phyloP scores from a whole-genome alignment of 2,113 vertebrate genomes.

The Hippocampus comes region DNA sequence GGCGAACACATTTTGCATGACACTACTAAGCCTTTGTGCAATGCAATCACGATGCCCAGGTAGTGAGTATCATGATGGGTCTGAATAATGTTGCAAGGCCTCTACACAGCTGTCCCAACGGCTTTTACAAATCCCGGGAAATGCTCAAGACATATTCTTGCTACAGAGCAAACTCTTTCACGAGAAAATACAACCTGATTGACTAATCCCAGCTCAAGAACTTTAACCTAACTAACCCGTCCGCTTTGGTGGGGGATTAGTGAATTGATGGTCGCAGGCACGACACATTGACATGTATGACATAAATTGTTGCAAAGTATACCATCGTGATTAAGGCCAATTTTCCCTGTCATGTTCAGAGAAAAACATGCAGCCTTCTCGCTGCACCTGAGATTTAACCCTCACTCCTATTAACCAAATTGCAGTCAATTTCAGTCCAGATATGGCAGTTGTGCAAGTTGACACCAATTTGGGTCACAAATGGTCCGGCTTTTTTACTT shows the following conservation, averaged over 20 bases:
- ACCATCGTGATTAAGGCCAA: slow-evolving; percentile 40
- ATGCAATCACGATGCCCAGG: background rate
- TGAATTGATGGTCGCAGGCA: slow-evolving; percentile 25
- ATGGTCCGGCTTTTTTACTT: slow-evolving; percentile 1
- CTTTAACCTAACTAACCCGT: slow-evolving; percentile 6
- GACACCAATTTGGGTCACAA: slow-evolving; percentile 26
- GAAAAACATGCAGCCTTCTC: slow-evolving; percentile 7
- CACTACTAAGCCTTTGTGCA: background rate
- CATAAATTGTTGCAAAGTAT: slow-evolving; percentile 33
- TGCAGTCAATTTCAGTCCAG: slow-evolving; percentile 40
- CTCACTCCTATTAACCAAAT: slow-evolving; percentile 51
- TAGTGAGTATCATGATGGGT: slow-evolving; percentile 21
- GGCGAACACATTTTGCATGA: slow-evolving; percentile 55
- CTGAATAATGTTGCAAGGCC: slow-evolving; percentile 49
- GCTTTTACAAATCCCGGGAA: slow-evolving; percentile 31
- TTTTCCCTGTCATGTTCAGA: slow-evolving; percentile 31
- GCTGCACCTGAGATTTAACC: slow-evolving; percentile 45
- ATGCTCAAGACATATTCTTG: slow-evolving; percentile 6
- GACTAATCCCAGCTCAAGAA: slow-evolving; percentile 32
- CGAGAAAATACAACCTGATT: slow-evolving; percentile 32
- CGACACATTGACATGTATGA: slow-evolving; percentile 26
- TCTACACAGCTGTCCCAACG: slow-evolving; percentile 29
- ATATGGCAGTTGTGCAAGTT: slow-evolving; percentile 22
- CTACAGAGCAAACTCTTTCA: slow-evolving; percentile 16
- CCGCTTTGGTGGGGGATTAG: slow-evolving; percentile 3